Conservation (phyloP, 2,797 vertebrate genomes). For the Crocodylus rhombifer region DNA sequence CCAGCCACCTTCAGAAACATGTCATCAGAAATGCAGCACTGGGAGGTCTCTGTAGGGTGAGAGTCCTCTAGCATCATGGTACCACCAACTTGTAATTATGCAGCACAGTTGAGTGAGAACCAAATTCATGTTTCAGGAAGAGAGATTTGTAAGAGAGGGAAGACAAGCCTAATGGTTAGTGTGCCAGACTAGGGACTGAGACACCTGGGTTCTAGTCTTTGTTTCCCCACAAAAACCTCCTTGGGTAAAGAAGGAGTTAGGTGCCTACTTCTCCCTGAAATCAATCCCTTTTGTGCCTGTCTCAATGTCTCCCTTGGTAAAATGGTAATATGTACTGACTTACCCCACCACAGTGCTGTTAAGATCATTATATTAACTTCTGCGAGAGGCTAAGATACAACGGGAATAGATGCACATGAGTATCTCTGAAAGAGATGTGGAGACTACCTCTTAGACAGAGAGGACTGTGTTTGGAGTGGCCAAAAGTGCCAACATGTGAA, state of each 20-base stretch:
- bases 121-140: background rate
- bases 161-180: background rate
- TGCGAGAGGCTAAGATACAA: background rate
- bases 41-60: background rate
- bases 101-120: background rate
- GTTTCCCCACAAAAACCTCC: background rate
- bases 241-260: no score
- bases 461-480: background rate
- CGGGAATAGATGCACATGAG: background rate
- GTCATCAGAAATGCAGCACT: background rate
- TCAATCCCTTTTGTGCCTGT: no score
- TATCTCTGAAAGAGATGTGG: background rate
- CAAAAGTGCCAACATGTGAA: background rate
- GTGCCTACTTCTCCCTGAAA: no score
- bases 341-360: background rate
- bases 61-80: background rate
- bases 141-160: background rate
- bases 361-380: background rate
- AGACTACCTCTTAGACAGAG: background rate
- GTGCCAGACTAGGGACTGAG: background rate
- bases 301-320: background rate
- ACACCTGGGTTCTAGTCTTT: background rate
- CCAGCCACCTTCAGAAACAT: background rate
- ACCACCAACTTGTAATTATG: background rate
- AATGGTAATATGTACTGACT: background rate